phyloP scores from a whole-genome alignment of 2,113 vertebrate genomes.

The Toxotes jaculatrix region DNA sequence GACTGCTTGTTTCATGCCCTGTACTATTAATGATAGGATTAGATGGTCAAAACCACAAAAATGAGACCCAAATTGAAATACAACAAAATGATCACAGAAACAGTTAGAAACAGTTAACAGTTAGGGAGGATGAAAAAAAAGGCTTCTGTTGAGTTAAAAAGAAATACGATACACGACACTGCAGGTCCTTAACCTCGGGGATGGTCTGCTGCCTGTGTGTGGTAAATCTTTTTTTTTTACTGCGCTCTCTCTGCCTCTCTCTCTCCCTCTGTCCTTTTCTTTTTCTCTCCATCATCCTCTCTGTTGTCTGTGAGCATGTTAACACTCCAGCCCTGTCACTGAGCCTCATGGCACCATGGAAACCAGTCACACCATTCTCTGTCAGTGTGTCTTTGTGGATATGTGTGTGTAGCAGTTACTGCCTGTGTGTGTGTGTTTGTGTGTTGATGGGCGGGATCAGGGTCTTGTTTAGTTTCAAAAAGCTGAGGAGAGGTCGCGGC shows the following conservation, averaged over 20 bases:
- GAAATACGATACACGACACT: constrained; percentile 66
- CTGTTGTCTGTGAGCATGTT: constrained; percentile 79
- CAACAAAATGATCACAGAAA: not conserved
- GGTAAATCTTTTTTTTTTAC: constrained; percentile 75
- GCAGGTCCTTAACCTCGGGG: constrained; percentile 74
- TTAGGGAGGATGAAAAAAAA: not conserved
- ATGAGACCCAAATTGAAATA: not conserved
- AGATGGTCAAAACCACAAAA: not conserved
- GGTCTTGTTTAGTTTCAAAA: constrained; percentile 77
- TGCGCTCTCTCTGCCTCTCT: constrained; percentile 52
- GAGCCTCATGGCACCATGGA: constrained; percentile 83
- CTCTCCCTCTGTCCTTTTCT: constrained; percentile 68
- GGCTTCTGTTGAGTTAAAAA: constrained; percentile 42
- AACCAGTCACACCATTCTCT: constrained; percentile 76
- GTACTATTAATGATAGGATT: not conserved
- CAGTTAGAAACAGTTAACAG: not conserved
- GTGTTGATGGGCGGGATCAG: constrained; percentile 64
- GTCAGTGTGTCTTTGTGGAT: constrained; percentile 51
- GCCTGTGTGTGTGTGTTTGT: constrained; percentile 51
- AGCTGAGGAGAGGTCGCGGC: constrained; percentile 70
- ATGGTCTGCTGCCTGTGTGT: constrained; percentile 75
- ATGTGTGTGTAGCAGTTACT: constrained; percentile 18
- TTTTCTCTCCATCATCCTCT: constrained; percentile 71
- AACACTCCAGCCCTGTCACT: constrained; percentile 83
- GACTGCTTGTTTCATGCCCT: not conserved